These are phyloP conservation scores for Hydropsyche betteni DNA, from an alignment of 2,888 invertebrate species.

Conservation along the genomic window DNA sequence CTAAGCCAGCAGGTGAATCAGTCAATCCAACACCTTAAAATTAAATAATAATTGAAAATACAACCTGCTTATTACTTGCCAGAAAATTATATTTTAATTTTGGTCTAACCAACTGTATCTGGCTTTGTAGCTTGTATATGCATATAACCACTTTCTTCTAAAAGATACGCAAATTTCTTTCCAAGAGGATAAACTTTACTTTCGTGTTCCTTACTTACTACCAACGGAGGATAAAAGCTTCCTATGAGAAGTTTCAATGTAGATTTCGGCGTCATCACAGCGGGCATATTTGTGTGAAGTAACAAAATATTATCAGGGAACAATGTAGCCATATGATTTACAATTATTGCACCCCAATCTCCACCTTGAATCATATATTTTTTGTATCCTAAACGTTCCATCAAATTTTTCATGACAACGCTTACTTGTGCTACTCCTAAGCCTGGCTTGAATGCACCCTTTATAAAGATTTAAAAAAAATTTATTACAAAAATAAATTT, in stretches of 20 bases:
- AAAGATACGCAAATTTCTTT: slow-evolving; percentile 56
- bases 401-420: slow-evolving; percentile 67
- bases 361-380: slow-evolving; percentile 73
- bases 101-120: slow-evolving; percentile 76
- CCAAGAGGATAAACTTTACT: slow-evolving; percentile 66
- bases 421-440: slow-evolving; percentile 61
- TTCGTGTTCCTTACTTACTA: slow-evolving; percentile 62
- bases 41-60: slow-evolving; percentile 3
- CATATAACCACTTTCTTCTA: slow-evolving; percentile 70
- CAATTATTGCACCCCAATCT: slow-evolving; percentile 77
- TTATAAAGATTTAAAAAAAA: slow-evolving; percentile 1
- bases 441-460: slow-evolving; percentile 59
- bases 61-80: not conserved
- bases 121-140: slow-evolving; percentile 85
- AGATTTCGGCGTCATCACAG: slow-evolving; percentile 55
- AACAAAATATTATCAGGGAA: slow-evolving; percentile 66
- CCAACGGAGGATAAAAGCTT: slow-evolving; percentile 62
- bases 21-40: slow-evolving; percentile 67
- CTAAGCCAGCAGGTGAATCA: slow-evolving; percentile 75
- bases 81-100: not conserved
- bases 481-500: slow-evolving; percentile 21
- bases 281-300: slow-evolving; percentile 64
- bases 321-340: slow-evolving; percentile 66
- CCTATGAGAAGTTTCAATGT: slow-evolving; percentile 60
- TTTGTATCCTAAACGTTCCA: slow-evolving; percentile 67